Base-by-base conservation (phyloP, 2,113 vertebrate genomes). In the Varanus salvator region DNA sequence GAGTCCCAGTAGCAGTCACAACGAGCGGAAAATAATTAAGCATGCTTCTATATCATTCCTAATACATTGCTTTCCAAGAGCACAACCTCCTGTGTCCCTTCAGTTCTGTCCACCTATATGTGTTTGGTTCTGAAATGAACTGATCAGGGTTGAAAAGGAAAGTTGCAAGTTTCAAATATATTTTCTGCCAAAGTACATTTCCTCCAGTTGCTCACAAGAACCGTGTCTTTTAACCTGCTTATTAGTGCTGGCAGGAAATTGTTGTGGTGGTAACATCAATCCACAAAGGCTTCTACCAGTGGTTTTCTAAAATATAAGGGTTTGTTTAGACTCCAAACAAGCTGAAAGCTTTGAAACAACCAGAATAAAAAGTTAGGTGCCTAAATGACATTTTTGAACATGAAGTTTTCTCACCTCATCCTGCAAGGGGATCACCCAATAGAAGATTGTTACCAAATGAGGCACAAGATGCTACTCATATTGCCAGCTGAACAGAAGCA, bases 21-120 rank as follows among this genome's bases (percentile, higher is more conserved):
- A 89, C 87, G 85, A 89, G 50, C 8, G 80, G 75, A 88, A 94
- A 91, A 89, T 94, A 85, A 93, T 85, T 90, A 88, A 88, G 44
- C 81, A 90, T 80, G 60, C 54, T 85, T 81, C 68, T 54, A 38
- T 76, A 44, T 7, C 12, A 19, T 78, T 50, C 29, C 34, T 87
- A 66, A 66, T 78, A 19, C 8, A 87, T 17, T 50, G 25, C 5
- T 90, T 87, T 87, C 85, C 0, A 1, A 90, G 89, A 92, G 92
- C 60, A 80, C 0, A 2, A 80, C 64, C 34, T 44, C 48, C 44
- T 89, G 0, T 60, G 87, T 31, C 86, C 86, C 87, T 82, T 50
- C 7, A 76, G n/a, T 88, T 34, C 27, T 38, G 34, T 23, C 19
- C 6, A 44, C 5, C 17, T 64, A 25, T 27, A n/a, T 72, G 44